Conservation (phyloP, 2,888 invertebrate species). For the Podabrus alpinus region DNA sequence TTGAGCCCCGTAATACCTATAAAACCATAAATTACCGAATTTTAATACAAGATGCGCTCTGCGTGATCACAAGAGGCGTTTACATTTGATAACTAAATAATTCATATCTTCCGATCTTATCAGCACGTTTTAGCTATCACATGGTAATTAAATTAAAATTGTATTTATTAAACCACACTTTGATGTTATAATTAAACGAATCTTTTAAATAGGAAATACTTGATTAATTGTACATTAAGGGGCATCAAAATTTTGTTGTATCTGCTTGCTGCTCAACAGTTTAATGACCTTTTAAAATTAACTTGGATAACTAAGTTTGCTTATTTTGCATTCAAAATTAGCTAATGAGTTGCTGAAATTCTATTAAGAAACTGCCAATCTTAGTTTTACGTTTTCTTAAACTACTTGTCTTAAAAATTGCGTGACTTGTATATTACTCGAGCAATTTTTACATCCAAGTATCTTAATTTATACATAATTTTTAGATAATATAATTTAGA, state of each 20-base stretch:
- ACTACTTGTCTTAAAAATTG: slow-evolving; percentile 6
- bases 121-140: background rate
- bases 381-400: slow-evolving; percentile 5
- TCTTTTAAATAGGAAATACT: background rate
- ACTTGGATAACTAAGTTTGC: slow-evolving; percentile 12
- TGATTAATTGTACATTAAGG: background rate
- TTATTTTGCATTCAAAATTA: slow-evolving; percentile 19
- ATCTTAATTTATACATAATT: background rate
- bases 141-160: background rate
- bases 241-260: background rate
- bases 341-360: slow-evolving; percentile 13
- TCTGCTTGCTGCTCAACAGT: background rate
- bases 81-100: background rate
- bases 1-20: background rate
- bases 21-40: background rate
- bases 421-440: background rate
- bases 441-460: background rate
- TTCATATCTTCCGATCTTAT: background rate
- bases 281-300: slow-evolving; percentile 11
- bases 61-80: background rate
- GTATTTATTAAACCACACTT: background rate
- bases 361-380: slow-evolving; percentile 19
- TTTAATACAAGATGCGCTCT: background rate
- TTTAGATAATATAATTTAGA: background rate
- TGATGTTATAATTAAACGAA: background rate